Evolutionary conservation across 2,113 vertebrate species (phyloP).

Genomic region (Sarotherodon lohbergeri): DNA sequence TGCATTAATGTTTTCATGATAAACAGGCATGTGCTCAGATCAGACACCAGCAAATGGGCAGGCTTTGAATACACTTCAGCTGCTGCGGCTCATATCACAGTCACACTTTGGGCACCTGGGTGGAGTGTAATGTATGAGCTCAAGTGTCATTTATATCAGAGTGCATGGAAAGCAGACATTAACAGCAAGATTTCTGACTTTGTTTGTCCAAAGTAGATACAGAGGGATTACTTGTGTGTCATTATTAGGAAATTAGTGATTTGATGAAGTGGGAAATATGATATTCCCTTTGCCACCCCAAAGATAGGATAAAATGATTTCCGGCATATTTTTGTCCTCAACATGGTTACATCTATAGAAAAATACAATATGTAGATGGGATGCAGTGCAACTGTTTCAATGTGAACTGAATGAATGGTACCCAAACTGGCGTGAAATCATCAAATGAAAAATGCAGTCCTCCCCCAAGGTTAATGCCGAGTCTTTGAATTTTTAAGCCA

Average conservation of each 20-base stretch:
- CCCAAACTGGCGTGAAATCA: neutral
- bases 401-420: neutral
- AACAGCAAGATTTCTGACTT: neutral
- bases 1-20: neutral
- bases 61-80: neutral
- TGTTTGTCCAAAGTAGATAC: neutral
- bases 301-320: neutral
- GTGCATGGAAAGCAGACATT: neutral
- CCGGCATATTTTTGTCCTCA: neutral
- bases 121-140: neutral
- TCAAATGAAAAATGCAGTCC: neutral
- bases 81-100: neutral
- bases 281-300: accelerated
- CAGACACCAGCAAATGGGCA: neutral
- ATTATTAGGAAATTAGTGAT: neutral
- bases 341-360: neutral
- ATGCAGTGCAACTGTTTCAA: neutral
- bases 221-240: neutral
- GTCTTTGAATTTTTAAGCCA: neutral
- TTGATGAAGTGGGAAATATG: neutral
- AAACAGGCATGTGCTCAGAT: neutral
- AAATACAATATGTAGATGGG: neutral
- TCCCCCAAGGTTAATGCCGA: neutral
- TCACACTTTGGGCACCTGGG: neutral
- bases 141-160: neutral